Evolutionary conservation across 2,797 vertebrate genomes (phyloP).

Genomic region (Silurus aristotelis): DNA sequence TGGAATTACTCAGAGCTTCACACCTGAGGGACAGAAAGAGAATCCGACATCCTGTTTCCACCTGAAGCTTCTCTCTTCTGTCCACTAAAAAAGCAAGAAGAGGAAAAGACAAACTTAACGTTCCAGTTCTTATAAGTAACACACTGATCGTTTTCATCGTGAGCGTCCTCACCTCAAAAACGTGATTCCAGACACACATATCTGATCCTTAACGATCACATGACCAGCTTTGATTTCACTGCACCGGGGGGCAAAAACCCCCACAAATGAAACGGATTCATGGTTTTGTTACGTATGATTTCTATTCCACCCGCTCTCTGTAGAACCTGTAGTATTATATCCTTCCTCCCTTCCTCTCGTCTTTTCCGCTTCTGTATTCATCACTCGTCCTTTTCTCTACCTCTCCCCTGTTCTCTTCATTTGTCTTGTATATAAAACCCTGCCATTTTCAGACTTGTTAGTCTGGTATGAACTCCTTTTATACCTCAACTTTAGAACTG

Average conservation of each 20-base stretch:
- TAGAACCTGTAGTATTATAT: slow-evolving; percentile 76
- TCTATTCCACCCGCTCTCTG: slow-evolving; percentile 54
- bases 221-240: slow-evolving; percentile 60
- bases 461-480: slow-evolving; percentile 85
- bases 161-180: too few relatives aligned
- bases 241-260: slow-evolving; percentile 62
- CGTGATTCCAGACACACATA: neutral
- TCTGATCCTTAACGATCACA: neutral
- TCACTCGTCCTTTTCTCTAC: slow-evolving; percentile 69
- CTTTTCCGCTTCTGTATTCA: slow-evolving; percentile 75
- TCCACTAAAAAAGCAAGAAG: neutral
- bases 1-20: neutral
- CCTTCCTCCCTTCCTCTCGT: slow-evolving; percentile 54
- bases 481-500: slow-evolving; percentile 89
- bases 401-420: slow-evolving; percentile 82
- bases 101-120: neutral
- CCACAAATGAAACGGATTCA: slow-evolving; percentile 44
- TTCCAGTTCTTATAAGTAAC: neutral
- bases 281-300: slow-evolving; percentile 59
- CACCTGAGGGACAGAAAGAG: neutral
- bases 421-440: slow-evolving; percentile 83
- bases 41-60: neutral
- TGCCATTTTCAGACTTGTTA: slow-evolving; percentile 81
- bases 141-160: too few relatives aligned
- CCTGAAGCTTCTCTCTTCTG: too few relatives aligned